Base-by-base conservation (phyloP, 2,888 invertebrate genomes). In the Trachelus iudaicus region DNA sequence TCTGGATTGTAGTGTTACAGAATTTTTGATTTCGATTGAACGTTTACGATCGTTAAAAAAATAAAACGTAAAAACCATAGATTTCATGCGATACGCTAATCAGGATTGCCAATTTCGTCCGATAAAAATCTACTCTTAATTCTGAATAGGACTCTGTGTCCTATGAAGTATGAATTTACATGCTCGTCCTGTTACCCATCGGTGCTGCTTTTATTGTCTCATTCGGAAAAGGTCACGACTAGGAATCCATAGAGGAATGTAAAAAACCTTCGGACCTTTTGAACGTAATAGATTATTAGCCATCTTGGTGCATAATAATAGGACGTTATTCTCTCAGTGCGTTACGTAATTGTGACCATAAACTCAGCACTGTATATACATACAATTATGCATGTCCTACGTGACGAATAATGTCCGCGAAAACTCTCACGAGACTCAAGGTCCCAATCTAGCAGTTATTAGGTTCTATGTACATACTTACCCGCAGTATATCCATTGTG, bases 381-480 rank as follows among this genome's bases (percentile, higher is more conserved):
- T 23, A 56, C 23, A 23, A 56, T 23, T 23, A 56, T 56, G 9
- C 56, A 9, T 23, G 23, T 71, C 12, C 69, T 71, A 71, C 71
- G 71, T 34, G 71, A 71, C 71, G 31, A 71, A 33, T 31, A 71
- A 23, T 31, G 15, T 31, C 71, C 71, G 71, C 71, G 34, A 71
- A 71, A 71, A 71, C 71, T 71, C 71, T 71, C 71, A 71, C 71
- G 71, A 71, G 6, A 15, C 71, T 71, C 71, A 71, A 71, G 71
- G 71, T 34, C 33, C 71, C 31, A 56, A 23, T 23, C 23, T 9
- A 23, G 56, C 9, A 23, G 56, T 56, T 56, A 56, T 56, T 56
- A 56, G 23, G 56, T 9, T 56, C 56, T 15, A 56, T 56, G 56
- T 56, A 34, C 34, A 34, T 34, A 56, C 56, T 56, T 56, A 23